These are phyloP conservation scores for Nipponia nippon DNA, from an alignment of 2,113 vertebrate species.

Conservation along the genomic window DNA sequence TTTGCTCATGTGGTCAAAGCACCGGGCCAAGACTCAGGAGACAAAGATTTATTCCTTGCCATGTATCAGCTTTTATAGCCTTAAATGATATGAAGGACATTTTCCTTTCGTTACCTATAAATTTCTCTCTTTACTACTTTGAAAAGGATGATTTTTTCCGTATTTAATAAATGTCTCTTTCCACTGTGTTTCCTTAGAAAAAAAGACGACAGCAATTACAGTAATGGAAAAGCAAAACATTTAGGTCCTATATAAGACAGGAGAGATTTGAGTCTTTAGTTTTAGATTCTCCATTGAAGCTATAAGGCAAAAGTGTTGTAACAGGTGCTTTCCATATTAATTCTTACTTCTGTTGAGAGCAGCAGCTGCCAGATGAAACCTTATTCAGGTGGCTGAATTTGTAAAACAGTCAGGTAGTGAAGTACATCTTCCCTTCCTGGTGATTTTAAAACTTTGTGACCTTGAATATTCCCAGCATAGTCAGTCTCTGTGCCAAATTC, in stretches of 20 bases:
- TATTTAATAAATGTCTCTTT: neutral
- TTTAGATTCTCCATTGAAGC: neutral
- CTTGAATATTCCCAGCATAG: neutral
- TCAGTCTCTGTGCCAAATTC: neutral
- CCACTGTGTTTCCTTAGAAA: neutral
- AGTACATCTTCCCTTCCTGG: neutral
- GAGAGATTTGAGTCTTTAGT: neutral
- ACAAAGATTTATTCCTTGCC: neutral
- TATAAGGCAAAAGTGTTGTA: neutral
- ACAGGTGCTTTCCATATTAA: neutral
- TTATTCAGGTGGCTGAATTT: neutral
- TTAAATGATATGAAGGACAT: neutral
- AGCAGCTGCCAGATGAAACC: slow-evolving; percentile 10
- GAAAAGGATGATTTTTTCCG: neutral
- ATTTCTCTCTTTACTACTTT: neutral
- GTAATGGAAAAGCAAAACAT: neutral
- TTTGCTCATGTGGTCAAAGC: neutral
- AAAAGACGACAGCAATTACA: neutral
- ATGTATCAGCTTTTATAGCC: neutral
- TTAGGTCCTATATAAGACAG: neutral
- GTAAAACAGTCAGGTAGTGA: neutral
- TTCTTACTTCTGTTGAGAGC: neutral
- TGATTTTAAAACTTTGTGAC: neutral
- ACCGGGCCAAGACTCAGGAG: rapidly evolving
- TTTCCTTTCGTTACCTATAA: neutral